Evolutionary conservation across 2,113 vertebrate species (phyloP), one percentile per base, ranked within the genome.

Genomic region (Phycodurus eques): DNA sequence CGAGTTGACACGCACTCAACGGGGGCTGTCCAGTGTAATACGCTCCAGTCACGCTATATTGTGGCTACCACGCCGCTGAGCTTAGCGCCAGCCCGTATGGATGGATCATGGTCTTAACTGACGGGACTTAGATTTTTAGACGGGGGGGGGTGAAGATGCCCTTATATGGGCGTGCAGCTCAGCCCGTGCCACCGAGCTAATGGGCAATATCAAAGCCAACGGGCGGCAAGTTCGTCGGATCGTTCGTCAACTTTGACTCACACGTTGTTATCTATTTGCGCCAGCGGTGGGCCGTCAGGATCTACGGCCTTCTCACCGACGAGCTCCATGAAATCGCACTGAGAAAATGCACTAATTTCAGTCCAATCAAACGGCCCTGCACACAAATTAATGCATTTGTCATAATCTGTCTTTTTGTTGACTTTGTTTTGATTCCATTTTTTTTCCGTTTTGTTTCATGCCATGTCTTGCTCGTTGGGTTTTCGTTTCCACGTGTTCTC

Each of bases 81-180:
- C 51, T 69, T 69, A 69, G 31, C 47, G 20, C 49, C 11, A 8
- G 67, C 67, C 53, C 64, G 35, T 69, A 69, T 56, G 68, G 53
- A 44, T 14, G 68, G 68, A 69, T 69, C 68, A 69, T 22, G 49
- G 49, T 69, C 68, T 69, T 69, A 69, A 69, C 68, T 12, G 68
- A 57, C 51, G n/a, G 51, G 47, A 69, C 51, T 69, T 69, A 42
- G 65, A 44, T 53, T 33, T 31, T 66, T 66, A 47, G 64, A 46
- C 44, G 1, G 43, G 61, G 35, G 47, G 49, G 49, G 8, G 20
- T 54, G 39, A 69, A 69, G 49, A 69, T 12, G 51, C 11, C 67
- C 68, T 42, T 54, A 69, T 69, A 39, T 57, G 67, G 67, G 10
- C 67, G n/a, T 53, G 14, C 7, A 53, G 47, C 63, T 46, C 42